Conservation (phyloP, 1,140 invertebrate species). For the Drosophila parvula region DNA sequence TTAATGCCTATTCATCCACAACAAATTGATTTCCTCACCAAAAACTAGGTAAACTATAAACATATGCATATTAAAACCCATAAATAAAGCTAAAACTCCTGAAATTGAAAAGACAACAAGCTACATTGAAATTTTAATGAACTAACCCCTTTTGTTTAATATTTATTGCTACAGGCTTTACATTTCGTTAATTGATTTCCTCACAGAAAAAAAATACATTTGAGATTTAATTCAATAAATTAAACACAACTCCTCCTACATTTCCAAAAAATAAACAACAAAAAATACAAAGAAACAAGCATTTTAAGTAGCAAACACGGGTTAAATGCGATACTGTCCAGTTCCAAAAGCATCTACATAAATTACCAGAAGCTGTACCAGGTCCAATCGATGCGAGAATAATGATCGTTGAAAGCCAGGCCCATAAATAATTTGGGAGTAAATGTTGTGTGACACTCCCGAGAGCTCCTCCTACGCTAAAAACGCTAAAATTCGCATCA, state of each 20-base stretch:
- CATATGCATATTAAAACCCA: conserved; percentile 14
- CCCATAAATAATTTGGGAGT: conserved; percentile 35
- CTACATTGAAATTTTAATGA: background rate
- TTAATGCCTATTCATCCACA: background rate
- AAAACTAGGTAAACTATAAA: conserved; percentile 7
- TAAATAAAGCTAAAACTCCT: conserved; percentile 12
- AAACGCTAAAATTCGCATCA: conserved; percentile 37
- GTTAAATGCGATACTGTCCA: conserved; percentile 21
- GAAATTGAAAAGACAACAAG: conserved; percentile 4
- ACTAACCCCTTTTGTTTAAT: conserved; percentile 14
- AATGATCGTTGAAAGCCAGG: conserved; percentile 37
- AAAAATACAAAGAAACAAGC: conserved; percentile 9
- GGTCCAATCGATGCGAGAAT: conserved; percentile 14
- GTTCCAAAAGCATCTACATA: conserved; percentile 12
- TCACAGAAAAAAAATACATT: conserved; percentile 10
- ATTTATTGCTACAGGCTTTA: conserved; percentile 16
- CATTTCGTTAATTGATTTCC: conserved; percentile 19
- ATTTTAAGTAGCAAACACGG: conserved; percentile 28
- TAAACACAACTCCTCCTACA: background rate
- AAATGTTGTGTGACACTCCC: conserved; percentile 24
- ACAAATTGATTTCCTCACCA: background rate
- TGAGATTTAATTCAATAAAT: conserved; percentile 29
- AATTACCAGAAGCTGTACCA: conserved; percentile 36
- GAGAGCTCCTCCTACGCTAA: conserved; percentile 34
- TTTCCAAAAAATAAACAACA: too few relatives aligned